phyloP scores from a whole-genome alignment of 30 jellyfish, hydroid and myxozoan species.

The Rhopilema esculentum region DNA sequence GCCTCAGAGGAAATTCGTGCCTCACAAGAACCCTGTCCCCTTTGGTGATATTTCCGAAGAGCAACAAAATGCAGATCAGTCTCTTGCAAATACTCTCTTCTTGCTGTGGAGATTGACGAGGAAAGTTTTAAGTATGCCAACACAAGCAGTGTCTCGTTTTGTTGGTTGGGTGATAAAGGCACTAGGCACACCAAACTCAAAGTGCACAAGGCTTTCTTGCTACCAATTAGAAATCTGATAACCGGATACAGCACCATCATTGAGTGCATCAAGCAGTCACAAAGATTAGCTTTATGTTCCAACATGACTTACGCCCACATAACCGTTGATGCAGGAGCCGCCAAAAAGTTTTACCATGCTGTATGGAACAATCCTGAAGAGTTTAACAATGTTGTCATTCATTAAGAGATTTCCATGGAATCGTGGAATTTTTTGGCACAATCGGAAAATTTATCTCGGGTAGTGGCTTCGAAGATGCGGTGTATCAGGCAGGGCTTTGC shows the following conservation, averaged over 20 bases:
- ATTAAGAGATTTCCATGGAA: slow-evolving; percentile 51
- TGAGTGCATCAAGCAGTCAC: slow-evolving; percentile 52
- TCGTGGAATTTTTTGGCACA: slow-evolving; percentile 37
- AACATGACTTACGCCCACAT: too few relatives aligned
- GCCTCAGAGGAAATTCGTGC: too few relatives aligned
- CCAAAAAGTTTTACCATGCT: slow-evolving; percentile 27
- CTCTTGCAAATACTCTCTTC: too few relatives aligned
- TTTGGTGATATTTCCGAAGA: too few relatives aligned
- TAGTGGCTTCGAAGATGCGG: slow-evolving; percentile 55
- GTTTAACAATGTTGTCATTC: slow-evolving; percentile 30
- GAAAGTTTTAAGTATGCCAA: too few relatives aligned
- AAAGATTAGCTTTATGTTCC: slow-evolving; percentile 23
- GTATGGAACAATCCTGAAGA: slow-evolving; percentile 50
- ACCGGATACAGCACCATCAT: slow-evolving; percentile 48
- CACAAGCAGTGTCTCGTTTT: too few relatives aligned
- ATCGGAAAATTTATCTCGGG: slow-evolving; percentile 41
- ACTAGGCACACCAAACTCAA: neutral
- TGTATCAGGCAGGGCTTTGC: slow-evolving; percentile 59
- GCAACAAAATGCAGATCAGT: too few relatives aligned
- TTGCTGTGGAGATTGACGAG: too few relatives aligned
- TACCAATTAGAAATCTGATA: too few relatives aligned
- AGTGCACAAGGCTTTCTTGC: slow-evolving; percentile 3
- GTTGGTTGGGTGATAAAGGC: too few relatives aligned
- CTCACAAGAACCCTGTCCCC: too few relatives aligned
- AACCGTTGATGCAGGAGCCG: slow-evolving; percentile 57